Base-by-base conservation (phyloP, 2,113 vertebrate genomes). In the Mystacornis crossleyi region DNA sequence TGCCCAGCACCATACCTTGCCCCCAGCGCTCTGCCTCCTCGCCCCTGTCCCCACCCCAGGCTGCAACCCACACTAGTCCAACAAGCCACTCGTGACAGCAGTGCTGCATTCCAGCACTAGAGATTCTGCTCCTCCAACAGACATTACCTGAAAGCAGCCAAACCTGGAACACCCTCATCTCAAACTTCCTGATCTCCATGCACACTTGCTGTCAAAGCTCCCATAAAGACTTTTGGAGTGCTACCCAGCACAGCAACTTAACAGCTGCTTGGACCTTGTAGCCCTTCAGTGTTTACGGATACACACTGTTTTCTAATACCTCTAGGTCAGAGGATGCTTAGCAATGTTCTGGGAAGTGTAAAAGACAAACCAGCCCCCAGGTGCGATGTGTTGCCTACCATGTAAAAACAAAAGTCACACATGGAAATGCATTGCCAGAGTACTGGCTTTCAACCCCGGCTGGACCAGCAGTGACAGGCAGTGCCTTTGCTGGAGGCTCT, bases 1-100 rank as follows among this genome's bases (percentile, higher is more conserved):
- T 36, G 33, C 54, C 45, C 58, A 57, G 40, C 5, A 0, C 29
- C 0, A 0, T 5, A 69, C 13, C 29, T 70, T 14, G 8, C 12
- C 10, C 19, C 4, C 33, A 62, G 11, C 70, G 15, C 26, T 43
- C 34, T 60, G 34, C 17, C 28, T 54, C 50, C 60, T 54, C 0
- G 0, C 3, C 29, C 54, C 5, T 5, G 7, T 42, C n/a, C 23
- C 40, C 8, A 12, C 10, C 18, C 29, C 62, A 28, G 29, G 20
- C 29, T 71, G 23, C 6, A 4, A 73, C 14, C 33, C 26, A 26
- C 24, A 21, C 15, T 12, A 8, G 0, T 28, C 28, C 58, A 88
- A 23, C 13, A 73, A 64, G 47, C 18, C 4, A 4, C 42, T 47
- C 2, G 1, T 1, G 5, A 29, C 47, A 66, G 29, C 3, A 1